Evolutionary conservation across 2,888 invertebrate species (phyloP), one percentile per base, ranked within the genome.

Genomic region (Amphipoea oculea): DNA sequence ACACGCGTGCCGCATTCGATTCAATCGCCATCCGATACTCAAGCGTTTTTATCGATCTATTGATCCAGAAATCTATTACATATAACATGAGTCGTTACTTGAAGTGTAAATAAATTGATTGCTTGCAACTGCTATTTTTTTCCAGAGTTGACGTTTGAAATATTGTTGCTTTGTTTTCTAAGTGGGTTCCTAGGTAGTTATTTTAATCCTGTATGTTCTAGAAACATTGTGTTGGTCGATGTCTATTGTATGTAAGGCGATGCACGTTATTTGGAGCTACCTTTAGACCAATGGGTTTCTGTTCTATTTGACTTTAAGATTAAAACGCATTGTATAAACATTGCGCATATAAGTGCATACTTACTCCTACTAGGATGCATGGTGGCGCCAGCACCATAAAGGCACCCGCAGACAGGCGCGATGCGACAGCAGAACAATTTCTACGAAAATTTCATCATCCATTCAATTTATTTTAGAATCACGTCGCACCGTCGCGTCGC

Each of bases 41-140:
- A n/a, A 70, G 40, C 65, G 68, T 85, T 89, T 87, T 87, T 89
- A 89, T 87, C 72, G 81, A 81, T 82, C 76, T 79, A 75, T 85
- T 81, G 79, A 84, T 81, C 69, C 68, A 76, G 70, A 77, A 76
- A 81, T 77, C 75, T 81, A 67, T 83, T 84, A 84, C 73, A 82
- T 81, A 68, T 78, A 79, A 83, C 79, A 81, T 81, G 80, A 86
- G 76, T 73, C 36, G 75, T 66, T 84, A 63, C 63, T 76, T 65
- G 36, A 66, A 86, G 69, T 76, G 79, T 77, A 72, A 76, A 78
- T 83, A 57, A 77, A 78, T 76, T 76, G 42, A 71, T 67, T 70
- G 83, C 68, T 51, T 76, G 72, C 79, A 79, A 73, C 23, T 57
- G 20, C 14, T 0, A 20, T 72, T 75, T 76, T 76, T 71, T 76